Evolutionary conservation across 2,113 vertebrate genomes (phyloP), one percentile per base, ranked within the genome.

Genomic region (Ptilonorhynchus violaceus): DNA sequence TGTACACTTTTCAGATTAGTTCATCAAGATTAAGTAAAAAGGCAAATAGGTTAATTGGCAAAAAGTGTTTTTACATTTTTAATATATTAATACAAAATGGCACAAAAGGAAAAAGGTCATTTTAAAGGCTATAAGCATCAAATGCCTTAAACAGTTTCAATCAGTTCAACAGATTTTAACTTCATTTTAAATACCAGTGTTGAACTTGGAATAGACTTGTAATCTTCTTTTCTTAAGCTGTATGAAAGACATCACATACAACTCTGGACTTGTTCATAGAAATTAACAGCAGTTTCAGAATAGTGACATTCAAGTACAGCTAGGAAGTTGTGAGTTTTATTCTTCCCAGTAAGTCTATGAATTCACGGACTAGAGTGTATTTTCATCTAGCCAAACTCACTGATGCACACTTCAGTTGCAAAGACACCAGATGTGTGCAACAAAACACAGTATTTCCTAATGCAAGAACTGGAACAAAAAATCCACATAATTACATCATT

Each of bases 1-100:
- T 96, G 95, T 96, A 97, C 72, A 95, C 42, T 94, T 88, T 96
- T 84, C 92, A 95, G 78, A 94, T 96, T 97, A 98, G 89, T 96
- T 92, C 89, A 96, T 56, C 86, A 83, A 96, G 94, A 94, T 79
- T 74, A 93, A 92, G 96, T 91, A 66, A 96, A 98, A 98, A 97
- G 94, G 63, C 87, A 96, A 97, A 87, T 83, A 92, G 89, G 66
- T 97, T 95, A 96, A 93, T 6, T 95, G 95, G 94, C 95, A 97
- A 90, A 92, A 97, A 70, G 68, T 60, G 59, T 73, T 82, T 95
- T 96, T 91, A 80, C 59, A 93, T 94, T 96, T 95, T 95, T 81
- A 97, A 92, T 52, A 68, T 62, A 83, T 97, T 92, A 87, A 53
- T 97, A 96, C 56, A 98, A 97, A 97, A 95, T 89, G 92, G 87